Base-by-base conservation (phyloP, 1,140 invertebrate species). In the Hermetia illucens region DNA sequence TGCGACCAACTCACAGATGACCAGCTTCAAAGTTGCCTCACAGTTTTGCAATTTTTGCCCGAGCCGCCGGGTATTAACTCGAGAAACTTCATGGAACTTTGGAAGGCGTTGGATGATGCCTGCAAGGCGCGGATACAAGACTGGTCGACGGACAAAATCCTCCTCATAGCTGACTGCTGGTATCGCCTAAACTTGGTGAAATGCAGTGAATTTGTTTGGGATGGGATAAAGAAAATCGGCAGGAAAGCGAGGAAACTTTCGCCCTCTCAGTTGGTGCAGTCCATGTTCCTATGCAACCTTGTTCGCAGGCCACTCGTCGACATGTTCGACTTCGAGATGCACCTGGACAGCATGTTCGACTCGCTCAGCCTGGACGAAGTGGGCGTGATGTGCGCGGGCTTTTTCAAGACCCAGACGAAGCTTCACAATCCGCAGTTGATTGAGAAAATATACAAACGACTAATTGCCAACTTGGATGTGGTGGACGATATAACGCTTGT, bases 391-490 rank as follows among this genome's bases (percentile, higher is more conserved):
- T 58, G 65, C 12, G 64, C 76, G 56, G 70, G 68, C 1, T 77
- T 72, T 47, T 75, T 75, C 40, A 75, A 76, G 55, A 70, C 64
- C 2, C 55, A 72, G 42, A 69, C 55, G 1, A 57, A 40, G n/a
- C 64, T 77, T n/a, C 55, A 50, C 39, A 61, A 64, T 49, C 19
- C 44, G 0, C 25, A 47, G 0, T 46, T 76, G 13, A 4, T 70
- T 2, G 8, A 43, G 8, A 49, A 55, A 19, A 55, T 77, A 9
- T 58, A 70, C 2, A 17, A 46, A 3, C 63, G 55, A 37, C 40
- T 66, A 3, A 48, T 45, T 6, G 33, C 48, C 3, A 44, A 66
- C 18, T 40, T 66, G 15, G 41, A 63, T 5, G 48, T 15, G 6
- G 49, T 74, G 1, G 53, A 70, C 43, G 65, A 70, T 36, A 65